A percentile compares a stretch with the other conserved stretches of the same genome.
Evolutionary conservation across 2,888 invertebrate genomes (phyloP).

Genomic region (Nomada ferruginata): DNA sequence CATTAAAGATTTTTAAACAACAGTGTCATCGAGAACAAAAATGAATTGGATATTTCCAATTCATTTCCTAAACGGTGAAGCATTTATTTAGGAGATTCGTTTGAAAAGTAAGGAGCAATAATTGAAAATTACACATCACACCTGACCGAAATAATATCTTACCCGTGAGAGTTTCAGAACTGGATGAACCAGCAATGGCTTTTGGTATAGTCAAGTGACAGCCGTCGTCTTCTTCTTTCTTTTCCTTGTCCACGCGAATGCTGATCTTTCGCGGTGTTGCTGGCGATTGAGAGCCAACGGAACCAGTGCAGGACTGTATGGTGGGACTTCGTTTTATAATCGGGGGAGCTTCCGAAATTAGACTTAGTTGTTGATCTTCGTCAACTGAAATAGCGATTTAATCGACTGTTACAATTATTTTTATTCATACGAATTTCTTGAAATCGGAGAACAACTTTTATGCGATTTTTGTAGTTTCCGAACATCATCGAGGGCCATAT

Average conservation of each 20-base stretch:
- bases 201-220: slow-evolving; percentile 90
- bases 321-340: slow-evolving; percentile 78
- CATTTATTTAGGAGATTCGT: background rate
- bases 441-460: slow-evolving; percentile 8
- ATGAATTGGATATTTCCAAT: no score
- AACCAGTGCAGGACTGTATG: slow-evolving; percentile 64
- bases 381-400: slow-evolving; percentile 81
- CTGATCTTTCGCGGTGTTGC: slow-evolving; percentile 82
- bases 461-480: background rate
- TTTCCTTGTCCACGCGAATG: slow-evolving; percentile 83
- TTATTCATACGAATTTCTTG: background rate
- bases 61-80: background rate
- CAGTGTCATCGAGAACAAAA: no score
- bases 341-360: slow-evolving; percentile 81
- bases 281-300: slow-evolving; percentile 67
- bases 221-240: slow-evolving; percentile 85
- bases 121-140: background rate
- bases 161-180: slow-evolving; percentile 92
- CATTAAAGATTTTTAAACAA: no score
- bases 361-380: slow-evolving; percentile 84
- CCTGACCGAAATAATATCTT: slow-evolving; percentile 49
- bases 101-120: background rate
- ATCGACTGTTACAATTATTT: background rate
- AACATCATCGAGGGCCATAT: no score
- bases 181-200: slow-evolving; percentile 90